phyloP scores from a whole-genome alignment of 2,888 invertebrate genomes.

The Clostera curtula region DNA sequence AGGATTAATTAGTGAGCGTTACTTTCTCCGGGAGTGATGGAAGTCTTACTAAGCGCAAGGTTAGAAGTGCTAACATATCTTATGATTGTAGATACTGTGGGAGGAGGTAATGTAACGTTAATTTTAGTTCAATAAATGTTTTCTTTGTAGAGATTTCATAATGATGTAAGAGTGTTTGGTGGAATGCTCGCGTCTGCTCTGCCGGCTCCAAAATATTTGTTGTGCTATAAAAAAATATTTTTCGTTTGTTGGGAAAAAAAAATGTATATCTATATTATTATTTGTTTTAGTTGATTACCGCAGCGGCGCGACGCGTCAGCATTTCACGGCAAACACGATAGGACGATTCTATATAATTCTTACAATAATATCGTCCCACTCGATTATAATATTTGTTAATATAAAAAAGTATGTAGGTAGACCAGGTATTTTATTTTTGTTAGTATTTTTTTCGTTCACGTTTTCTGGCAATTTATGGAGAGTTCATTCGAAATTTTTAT shows the following conservation, averaged over 20 bases:
- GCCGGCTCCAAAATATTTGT: constrained; percentile 10
- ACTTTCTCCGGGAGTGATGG: constrained; percentile 31
- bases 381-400: constrained; percentile 68
- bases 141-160: constrained; percentile 67
- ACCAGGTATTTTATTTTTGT: constrained; percentile 63
- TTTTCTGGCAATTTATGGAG: constrained; percentile 48
- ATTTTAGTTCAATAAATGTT: constrained; percentile 69
- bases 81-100: constrained; percentile 51
- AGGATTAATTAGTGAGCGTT: constrained; percentile 51
- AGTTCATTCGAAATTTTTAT: constrained; percentile 41
- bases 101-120: constrained; percentile 50
- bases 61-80: constrained; percentile 65
- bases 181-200: constrained; percentile 50
- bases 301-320: constrained; percentile 31
- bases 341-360: constrained; percentile 75
- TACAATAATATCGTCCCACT: constrained; percentile 72
- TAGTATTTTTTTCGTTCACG: constrained; percentile 55
- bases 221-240: constrained; percentile 9
- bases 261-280: constrained; percentile 21
- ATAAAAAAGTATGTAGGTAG: constrained; percentile 55
- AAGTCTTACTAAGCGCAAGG: constrained; percentile 28
- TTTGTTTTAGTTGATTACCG: constrained; percentile 19
- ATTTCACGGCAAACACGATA: constrained; percentile 49
- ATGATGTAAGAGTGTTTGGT: constrained; percentile 49
- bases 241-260: constrained; percentile 18